These are phyloP conservation scores for Silurus aristotelis DNA, from an alignment of 2,797 vertebrate species.

Conservation along the genomic window DNA sequence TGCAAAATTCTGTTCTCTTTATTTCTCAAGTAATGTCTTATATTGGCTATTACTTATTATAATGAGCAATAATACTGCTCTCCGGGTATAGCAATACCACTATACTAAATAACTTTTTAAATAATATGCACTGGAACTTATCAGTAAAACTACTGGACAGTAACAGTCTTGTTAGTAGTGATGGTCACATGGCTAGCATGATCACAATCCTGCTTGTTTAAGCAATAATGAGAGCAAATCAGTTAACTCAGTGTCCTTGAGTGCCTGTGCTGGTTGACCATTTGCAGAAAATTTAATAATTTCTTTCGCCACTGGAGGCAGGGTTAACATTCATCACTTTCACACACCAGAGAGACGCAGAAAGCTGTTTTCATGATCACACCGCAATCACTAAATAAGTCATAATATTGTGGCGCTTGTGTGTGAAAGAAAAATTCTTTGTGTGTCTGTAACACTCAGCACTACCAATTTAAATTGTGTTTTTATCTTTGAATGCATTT, in stretches of 20 bases:
- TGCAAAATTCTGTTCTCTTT: not conserved
- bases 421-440: not conserved
- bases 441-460: not conserved
- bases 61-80: not conserved
- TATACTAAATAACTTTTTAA: not conserved
- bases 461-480: not conserved
- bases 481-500: not conserved
- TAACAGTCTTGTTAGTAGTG: conserved; percentile 4
- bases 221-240: not conserved
- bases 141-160: not conserved
- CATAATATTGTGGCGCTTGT: not conserved
- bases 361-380: not conserved
- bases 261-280: conserved; percentile 37
- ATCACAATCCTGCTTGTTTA: conserved; percentile 36
- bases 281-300: not conserved
- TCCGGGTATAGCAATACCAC: not conserved
- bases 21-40: not conserved
- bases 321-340: conserved; percentile 35
- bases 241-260: conserved; percentile 27
- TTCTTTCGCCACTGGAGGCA: not conserved
- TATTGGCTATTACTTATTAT: not conserved
- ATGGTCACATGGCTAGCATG: conserved; percentile 13
- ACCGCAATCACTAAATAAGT: not conserved
- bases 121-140: not conserved
- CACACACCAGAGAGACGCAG: conserved; percentile 4